Conservation (phyloP, 2,888 invertebrate species). For the Pristionchus exspectatus region DNA sequence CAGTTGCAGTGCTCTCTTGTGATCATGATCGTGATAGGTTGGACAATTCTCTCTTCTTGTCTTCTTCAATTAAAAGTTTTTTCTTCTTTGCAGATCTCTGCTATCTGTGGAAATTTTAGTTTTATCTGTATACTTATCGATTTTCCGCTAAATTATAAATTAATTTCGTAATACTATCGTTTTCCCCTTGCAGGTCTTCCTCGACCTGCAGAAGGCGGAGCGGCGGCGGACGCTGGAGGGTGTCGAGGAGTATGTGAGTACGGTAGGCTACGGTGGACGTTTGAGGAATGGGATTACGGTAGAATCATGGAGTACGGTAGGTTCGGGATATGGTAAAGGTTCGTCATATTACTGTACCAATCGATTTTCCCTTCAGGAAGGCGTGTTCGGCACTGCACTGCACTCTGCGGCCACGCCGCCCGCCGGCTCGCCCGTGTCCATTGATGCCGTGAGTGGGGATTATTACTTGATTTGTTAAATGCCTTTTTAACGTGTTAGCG, state of each 20-base stretch:
- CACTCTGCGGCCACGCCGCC: slow-evolving; percentile 60
- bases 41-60: too few species aligned
- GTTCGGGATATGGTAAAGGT: too few species aligned
- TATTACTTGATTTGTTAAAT: not conserved
- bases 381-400: slow-evolving; percentile 62
- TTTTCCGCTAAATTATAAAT: too few species aligned
- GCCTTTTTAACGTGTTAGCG: too few species aligned
- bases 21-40: too few species aligned
- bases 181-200: slow-evolving; percentile 34
- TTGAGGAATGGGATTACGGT: not conserved
- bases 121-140: too few species aligned
- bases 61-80: too few species aligned
- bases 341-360: not conserved
- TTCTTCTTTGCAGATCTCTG: too few species aligned
- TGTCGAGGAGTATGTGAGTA: slow-evolving; percentile 44
- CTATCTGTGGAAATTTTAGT: too few species aligned
- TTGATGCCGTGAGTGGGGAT: slow-evolving; percentile 27
- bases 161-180: too few species aligned
- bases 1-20: too few species aligned
- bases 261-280: not conserved
- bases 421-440: slow-evolving; percentile 56
- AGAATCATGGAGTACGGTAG: not conserved
- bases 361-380: slow-evolving; percentile 55
- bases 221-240: slow-evolving; percentile 18
- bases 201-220: slow-evolving; percentile 50